Conservation (phyloP, 2,888 invertebrate genomes). For the Masnerella sp. region DNA sequence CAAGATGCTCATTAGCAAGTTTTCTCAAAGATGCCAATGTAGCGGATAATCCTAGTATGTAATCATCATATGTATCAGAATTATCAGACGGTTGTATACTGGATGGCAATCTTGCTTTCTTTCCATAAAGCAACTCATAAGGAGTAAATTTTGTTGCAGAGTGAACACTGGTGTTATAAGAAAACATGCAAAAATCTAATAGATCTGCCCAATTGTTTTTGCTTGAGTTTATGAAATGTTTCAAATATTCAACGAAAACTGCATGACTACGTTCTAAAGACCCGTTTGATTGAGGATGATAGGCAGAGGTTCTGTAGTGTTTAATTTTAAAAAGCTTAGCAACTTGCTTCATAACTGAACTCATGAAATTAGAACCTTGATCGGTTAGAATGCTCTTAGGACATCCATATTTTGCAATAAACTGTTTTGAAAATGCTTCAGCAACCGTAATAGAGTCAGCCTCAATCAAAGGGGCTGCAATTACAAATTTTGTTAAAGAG, state of each 20-base stretch:
- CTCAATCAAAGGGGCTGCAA: neutral
- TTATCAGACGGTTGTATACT: neutral
- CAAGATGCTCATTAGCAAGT: neutral
- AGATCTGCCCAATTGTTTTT: neutral
- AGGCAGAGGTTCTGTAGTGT: neutral
- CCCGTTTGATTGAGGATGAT: neutral
- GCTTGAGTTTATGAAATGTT: neutral
- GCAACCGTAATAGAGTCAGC: neutral
- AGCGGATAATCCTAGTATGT: neutral
- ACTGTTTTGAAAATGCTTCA: neutral
- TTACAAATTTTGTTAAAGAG: neutral
- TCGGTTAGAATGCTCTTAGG: neutral
- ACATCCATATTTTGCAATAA: neutral
- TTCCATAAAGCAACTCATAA: slow-evolving; percentile 1
- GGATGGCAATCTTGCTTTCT: neutral
- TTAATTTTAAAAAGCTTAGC: slow-evolving; percentile 1
- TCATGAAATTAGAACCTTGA: neutral
- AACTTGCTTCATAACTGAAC: neutral
- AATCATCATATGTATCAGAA: neutral
- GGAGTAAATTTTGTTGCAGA: neutral
- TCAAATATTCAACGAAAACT: neutral
- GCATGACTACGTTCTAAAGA: neutral
- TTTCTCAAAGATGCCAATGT: neutral
- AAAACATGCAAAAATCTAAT: neutral
- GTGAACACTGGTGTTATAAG: neutral